Base-by-base conservation (phyloP, 2,888 invertebrate species). In the Leucania comma region DNA sequence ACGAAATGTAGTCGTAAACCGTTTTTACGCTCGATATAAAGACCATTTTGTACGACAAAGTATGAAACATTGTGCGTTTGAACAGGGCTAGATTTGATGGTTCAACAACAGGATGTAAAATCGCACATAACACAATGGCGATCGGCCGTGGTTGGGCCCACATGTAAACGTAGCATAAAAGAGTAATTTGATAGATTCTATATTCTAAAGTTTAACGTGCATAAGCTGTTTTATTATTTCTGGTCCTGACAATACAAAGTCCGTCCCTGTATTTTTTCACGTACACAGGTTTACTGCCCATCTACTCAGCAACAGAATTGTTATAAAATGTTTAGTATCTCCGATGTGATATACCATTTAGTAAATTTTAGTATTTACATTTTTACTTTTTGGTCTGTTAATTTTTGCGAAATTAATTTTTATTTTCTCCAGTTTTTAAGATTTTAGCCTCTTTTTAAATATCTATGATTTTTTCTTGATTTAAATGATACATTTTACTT, bases 21-120 rank as follows among this genome's bases (percentile, higher is more conserved):
- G 81, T 70, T 82, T 87, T 88, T 82, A 87, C 74, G 87, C 78
- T 82, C 80, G 65, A 85, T 81, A 81, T 83, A 83, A 83, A 85
- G 73, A 72, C 71, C 72, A 59, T 81, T 86, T 80, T 83, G 80
- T 81, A 81, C 74, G 71, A 85, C 85, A 86, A 84, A 80, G 83
- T 85, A 79, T 74, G 80, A 74, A 80, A 69, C 69, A 80, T 75
- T 77, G 38, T 48, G 46, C n/a, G 57, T 62, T 82, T 50, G 50
- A 38, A 53, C 83, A 78, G 82, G 78, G 65, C 3, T 5, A 75
- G 12, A 80, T 65, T 72, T 46, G 42, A 42, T 3, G 14, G 12
- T 12, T 0, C 2, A 35, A 35, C 2, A 38, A 38, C 10, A 38
- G 12, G 12, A 3, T 12, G 12, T 38, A 38, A 38, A 38, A 3